These are phyloP conservation scores for Lochmaea capreae DNA, from an alignment of 2,888 invertebrate genomes.

Conservation along the genomic window DNA sequence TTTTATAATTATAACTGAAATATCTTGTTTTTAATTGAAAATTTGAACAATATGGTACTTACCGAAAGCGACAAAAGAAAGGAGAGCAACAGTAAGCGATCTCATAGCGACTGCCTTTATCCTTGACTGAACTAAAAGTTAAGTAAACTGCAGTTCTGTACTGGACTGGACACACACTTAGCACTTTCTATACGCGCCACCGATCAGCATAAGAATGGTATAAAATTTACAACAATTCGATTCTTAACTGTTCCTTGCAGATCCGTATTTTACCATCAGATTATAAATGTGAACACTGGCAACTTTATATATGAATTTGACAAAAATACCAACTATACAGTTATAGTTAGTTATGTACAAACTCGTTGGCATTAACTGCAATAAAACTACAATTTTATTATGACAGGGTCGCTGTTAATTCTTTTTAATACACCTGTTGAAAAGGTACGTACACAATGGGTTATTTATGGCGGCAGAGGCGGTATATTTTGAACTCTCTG, in stretches of 20 bases:
- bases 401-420: too few species aligned
- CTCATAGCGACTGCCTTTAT: constrained; percentile 60
- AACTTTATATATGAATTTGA: too few species aligned
- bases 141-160: constrained; percentile 42
- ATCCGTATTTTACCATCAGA: background rate
- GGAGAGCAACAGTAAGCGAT: constrained; percentile 57
- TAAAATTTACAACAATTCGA: constrained; percentile 28
- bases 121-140: constrained; percentile 59
- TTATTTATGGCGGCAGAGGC: too few species aligned
- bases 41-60: constrained; percentile 49
- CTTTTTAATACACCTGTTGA: too few species aligned
- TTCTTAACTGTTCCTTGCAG: constrained; percentile 23
- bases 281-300: background rate
- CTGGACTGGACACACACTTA: constrained; percentile 39
- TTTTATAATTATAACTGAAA: too few species aligned
- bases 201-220: constrained; percentile 41
- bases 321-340: too few species aligned
- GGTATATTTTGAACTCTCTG: too few species aligned
- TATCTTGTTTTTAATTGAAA: background rate
- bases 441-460: too few species aligned
- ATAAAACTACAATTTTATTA: too few species aligned
- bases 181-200: constrained; percentile 58
- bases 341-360: too few species aligned
- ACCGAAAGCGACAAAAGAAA: constrained; percentile 54
- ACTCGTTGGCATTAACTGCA: too few species aligned